Evolutionary conservation across 2,113 vertebrate species (phyloP), one percentile per base, ranked within the genome.

Genomic region (Holacanthus passer): DNA sequence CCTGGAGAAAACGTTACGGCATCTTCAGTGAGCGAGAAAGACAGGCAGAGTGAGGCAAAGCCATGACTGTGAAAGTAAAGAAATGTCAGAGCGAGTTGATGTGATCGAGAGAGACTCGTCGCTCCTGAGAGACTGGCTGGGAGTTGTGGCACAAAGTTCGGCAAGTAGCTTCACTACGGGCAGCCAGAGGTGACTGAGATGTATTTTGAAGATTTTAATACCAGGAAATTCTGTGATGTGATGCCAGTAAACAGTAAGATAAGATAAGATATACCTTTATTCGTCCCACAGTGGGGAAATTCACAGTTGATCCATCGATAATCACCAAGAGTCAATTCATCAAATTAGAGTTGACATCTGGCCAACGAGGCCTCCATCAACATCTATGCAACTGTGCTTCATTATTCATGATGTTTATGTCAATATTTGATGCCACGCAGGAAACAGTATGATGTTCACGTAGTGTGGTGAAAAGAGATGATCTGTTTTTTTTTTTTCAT

Each of bases 1-100:
- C 73, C 84, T 74, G 64, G 63, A 90, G 85, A 82, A 82, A 85
- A 87, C 67, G 32, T 11, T 71, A 47, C 56, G 58, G 78, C 70
- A 52, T 82, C 74, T 27, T 53, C 76, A 39, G 60, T 7, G 62
- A 74, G 72, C 19, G 55, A 35, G 73, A 58, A 80, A 72, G 39
- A 32, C 7, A 24, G 67, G 50, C n/a, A 63, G 66, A 27, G 16
- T 24, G 31, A 63, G 66, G 79, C 48, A 72, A 77, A 78, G 79
- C 22, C 43, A 27, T 35, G 31, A 76, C 70, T 53, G 50, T 52
- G 45, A 83, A 71, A 82, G 59, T 68, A 35, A 37, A 37, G n/a
- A 58, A 59, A 41, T 45, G 59, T 55, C 77, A 41, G 31, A 48
- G 72, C 3, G 73, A 66, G 55, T 3, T 64, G 78, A 81, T 41